A percentile compares a stretch with the other conserved stretches of the same genome.
Evolutionary conservation across 2,113 vertebrate species (phyloP).

Genomic region (Hyperopisus bebe): DNA sequence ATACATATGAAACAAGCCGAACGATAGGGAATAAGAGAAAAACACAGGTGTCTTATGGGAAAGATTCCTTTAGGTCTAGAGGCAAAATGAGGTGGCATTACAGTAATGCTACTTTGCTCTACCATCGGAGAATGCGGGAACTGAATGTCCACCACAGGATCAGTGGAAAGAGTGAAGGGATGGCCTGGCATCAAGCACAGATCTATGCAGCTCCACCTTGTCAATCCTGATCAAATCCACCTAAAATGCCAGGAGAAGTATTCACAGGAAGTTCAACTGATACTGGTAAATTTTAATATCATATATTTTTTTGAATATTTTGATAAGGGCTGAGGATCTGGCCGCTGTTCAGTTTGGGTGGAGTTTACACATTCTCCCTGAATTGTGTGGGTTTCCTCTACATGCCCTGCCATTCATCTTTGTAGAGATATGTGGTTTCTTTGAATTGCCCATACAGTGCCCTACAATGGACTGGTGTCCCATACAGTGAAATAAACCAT

Average conservation of each 20-base stretch:
- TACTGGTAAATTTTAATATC: not conserved
- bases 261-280: not conserved
- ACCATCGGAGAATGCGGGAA: not conserved
- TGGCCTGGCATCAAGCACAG: not conserved
- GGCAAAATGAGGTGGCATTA: constrained; percentile 25
- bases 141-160: not conserved
- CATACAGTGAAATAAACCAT: not conserved
- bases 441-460: not conserved
- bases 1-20: constrained; percentile 26
- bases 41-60: constrained; percentile 47
- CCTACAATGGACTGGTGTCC: not conserved
- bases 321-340: not conserved
- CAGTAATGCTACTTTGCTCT: not conserved
- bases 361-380: not conserved
- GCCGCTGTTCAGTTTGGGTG: not conserved
- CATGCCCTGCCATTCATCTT: not conserved
- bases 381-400: not conserved
- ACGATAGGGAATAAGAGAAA: not conserved
- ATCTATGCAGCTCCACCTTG: not conserved
- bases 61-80: constrained; percentile 45
- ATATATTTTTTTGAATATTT: not conserved
- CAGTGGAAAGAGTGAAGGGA: not conserved
- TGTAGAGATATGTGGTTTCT: not conserved
- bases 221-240: not conserved
- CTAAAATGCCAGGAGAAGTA: not conserved